phyloP scores from a whole-genome alignment of 2,797 vertebrate genomes.

The Esox masquinongy region DNA sequence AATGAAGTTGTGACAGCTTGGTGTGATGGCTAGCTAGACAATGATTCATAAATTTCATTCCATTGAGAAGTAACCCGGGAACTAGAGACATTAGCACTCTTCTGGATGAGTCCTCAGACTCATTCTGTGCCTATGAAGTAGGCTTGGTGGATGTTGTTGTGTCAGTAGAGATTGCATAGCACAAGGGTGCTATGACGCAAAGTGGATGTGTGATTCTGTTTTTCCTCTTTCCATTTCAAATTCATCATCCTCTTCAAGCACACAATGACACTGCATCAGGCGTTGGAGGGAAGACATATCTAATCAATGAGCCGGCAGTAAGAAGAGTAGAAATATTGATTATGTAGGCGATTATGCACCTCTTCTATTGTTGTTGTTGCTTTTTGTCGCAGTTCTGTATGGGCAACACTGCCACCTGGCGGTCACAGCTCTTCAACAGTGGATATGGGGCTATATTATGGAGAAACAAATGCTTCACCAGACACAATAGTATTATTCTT shows the following conservation, averaged over 20 bases:
- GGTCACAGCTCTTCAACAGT: constrained; percentile 37
- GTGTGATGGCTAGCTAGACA: not conserved
- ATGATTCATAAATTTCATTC: constrained; percentile 36
- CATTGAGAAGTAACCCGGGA: constrained; percentile 44
- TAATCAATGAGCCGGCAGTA: not conserved
- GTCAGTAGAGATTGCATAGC: not conserved
- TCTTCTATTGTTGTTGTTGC: not conserved
- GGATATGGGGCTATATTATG: not conserved
- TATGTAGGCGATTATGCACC: not conserved
- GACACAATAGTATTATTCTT: too few species aligned
- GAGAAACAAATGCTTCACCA: too few species aligned
- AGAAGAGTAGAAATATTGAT: not conserved
- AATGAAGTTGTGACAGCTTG: not conserved
- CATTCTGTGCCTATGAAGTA: not conserved
- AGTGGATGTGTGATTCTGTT: not conserved
- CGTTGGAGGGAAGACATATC: not conserved
- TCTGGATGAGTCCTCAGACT: constrained; percentile 1
- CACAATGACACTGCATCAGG: not conserved
- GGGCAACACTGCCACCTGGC: constrained; percentile 67
- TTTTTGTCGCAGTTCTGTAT: constrained; percentile 29
- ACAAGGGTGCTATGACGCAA: not conserved
- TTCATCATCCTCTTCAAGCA: not conserved
- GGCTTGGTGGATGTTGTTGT: not conserved
- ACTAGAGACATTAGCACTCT: constrained; percentile 42
- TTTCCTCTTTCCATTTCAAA: not conserved